Percentiles rank a stretch among this genome's conserved stretches.
These are phyloP conservation scores for Acyrthosiphon pisum DNA, from an alignment of 1,140 invertebrate species.

Conservation along the genomic window DNA sequence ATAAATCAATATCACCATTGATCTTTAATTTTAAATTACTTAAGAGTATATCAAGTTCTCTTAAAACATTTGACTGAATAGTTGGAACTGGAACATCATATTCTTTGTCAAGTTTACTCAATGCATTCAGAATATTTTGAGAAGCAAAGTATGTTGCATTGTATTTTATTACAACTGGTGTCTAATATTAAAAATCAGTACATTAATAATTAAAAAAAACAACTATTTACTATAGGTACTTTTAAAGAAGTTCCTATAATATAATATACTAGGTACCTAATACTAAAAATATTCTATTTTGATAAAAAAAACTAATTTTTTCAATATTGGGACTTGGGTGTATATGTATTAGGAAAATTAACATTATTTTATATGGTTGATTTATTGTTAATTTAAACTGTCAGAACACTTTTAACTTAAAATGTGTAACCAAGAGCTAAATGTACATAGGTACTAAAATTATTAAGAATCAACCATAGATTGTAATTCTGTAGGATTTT, in stretches of 20 bases:
- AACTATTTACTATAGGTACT: neutral
- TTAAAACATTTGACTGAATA: slow-evolving; percentile 18
- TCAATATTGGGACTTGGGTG: no score
- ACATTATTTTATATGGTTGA: no score
- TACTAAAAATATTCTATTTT: neutral
- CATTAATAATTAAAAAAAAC: neutral
- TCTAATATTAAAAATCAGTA: neutral
- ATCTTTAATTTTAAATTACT: slow-evolving; percentile 42
- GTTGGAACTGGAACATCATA: slow-evolving; percentile 19
- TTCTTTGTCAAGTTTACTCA: neutral
- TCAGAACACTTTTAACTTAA: no score
- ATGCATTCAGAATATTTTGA: slow-evolving; percentile 19
- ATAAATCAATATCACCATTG: slow-evolving; percentile 33
- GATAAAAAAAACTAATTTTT: neutral
- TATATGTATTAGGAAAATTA: no score
- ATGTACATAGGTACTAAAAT: no score
- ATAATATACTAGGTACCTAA: neutral
- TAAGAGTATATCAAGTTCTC: slow-evolving; percentile 20
- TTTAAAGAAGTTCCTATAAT: neutral
- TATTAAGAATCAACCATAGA: no score
- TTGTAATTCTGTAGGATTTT: no score
- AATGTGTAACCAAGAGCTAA: no score
- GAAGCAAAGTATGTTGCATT: neutral
- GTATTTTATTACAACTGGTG: neutral
- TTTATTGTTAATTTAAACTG: no score